Base-by-base conservation (phyloP, 2,888 invertebrate species). In the Rugalucina vietnamica region DNA sequence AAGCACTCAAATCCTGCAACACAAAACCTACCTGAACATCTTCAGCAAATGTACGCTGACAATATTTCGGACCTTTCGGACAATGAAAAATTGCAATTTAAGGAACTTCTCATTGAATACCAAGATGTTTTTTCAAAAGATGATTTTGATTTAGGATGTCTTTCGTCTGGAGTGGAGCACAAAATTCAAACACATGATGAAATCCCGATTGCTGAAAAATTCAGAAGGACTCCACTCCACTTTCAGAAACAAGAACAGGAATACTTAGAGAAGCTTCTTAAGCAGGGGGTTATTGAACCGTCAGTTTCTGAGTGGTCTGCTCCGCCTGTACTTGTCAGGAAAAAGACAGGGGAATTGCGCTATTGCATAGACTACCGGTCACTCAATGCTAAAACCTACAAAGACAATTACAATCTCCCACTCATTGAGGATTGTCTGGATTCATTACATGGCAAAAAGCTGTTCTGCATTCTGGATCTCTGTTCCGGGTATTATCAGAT, bases 401-500 rank as follows among this genome's bases (percentile, higher is more conserved):
- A n/a, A n/a, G n/a, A n/a, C n/a, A n/a, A n/a, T n/a, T n/a, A n/a
- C n/a, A n/a, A n/a, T n/a, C n/a, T n/a, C n/a, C n/a, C n/a, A n/a
- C n/a, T n/a, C n/a, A n/a, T n/a, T n/a, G n/a, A n/a, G n/a, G n/a
- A n/a, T n/a, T n/a, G n/a, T n/a, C n/a, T n/a, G n/a, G n/a, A n/a
- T n/a, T n/a, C n/a, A n/a, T n/a, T n/a, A n/a, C n/a, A n/a, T n/a
- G n/a, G n/a, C n/a, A n/a, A n/a, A n/a, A n/a, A n/a, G n/a, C n/a
- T n/a, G n/a, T n/a, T n/a, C n/a, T n/a, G n/a, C n/a, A n/a, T n/a
- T n/a, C n/a, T n/a, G n/a, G 79, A 72, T 32, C 37, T 73, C 1
- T 37, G 39, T 24, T 39, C 36, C 0, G 79, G 78, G 14, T 79
- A 72, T 60, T 72, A 57, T 57, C 72, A 72, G 49, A 71, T 84